Conservation (phyloP, 2,797 vertebrate species). For the Syngnathus rostellatus region DNA sequence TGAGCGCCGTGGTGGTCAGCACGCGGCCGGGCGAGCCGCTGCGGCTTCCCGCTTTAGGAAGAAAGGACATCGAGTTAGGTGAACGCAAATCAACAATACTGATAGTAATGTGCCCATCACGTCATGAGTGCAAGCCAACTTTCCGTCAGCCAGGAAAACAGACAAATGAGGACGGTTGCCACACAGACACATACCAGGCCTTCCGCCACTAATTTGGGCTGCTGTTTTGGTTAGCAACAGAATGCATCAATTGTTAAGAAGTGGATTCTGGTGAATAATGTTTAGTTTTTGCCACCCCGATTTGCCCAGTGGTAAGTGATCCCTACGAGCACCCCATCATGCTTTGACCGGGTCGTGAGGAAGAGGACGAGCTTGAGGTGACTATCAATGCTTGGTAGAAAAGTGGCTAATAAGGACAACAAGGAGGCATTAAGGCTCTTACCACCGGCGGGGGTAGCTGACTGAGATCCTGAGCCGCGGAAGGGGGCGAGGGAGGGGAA, state of each 20-base stretch:
- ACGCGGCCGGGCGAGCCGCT: conserved; percentile 95
- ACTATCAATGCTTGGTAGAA: conserved; percentile 25
- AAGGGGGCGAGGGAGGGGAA: conserved; percentile 54
- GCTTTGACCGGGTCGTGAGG: conserved; percentile 42
- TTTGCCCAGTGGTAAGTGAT: conserved; percentile 22
- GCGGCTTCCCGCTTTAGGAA: conserved; percentile 83
- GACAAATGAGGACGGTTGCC: background rate
- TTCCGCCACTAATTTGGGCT: background rate
- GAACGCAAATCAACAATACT: background rate
- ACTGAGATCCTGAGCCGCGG: conserved; percentile 96
- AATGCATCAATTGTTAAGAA: background rate
- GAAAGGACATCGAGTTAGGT: conserved; percentile 16
- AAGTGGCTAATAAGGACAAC: conserved; percentile 39
- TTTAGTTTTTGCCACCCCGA: background rate
- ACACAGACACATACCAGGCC: background rate
- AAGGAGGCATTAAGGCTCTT: conserved; percentile 75
- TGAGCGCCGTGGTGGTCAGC: conserved; percentile 85
- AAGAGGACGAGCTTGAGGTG: conserved; percentile 43
- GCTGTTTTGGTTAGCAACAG: background rate
- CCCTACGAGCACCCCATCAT: conserved; percentile 48
- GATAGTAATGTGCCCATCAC: background rate
- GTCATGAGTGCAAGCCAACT: background rate
- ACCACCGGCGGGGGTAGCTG: conserved; percentile 95
- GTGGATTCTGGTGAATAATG: background rate
- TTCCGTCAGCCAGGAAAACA: background rate